These are phyloP conservation scores for Sminthurinus signatus DNA, from an alignment of 1,140 invertebrate species.

Conservation along the genomic window DNA sequence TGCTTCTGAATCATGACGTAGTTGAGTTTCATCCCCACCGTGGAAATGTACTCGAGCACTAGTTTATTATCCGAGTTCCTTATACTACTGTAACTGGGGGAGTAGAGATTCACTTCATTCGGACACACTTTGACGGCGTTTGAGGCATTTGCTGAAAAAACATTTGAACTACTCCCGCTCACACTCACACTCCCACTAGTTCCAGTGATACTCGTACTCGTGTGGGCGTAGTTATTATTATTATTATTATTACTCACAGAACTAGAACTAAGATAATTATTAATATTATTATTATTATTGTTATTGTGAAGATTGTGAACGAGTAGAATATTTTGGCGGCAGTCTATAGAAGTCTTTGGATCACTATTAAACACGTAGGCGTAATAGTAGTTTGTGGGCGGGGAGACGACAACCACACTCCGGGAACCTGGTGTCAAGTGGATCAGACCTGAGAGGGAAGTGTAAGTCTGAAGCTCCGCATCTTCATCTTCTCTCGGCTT, in stretches of 20 bases:
- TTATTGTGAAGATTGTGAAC: constrained; percentile 7
- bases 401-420: constrained; percentile 1
- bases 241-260: background rate
- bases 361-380: constrained; percentile 10
- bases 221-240: background rate
- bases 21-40: background rate
- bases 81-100: background rate
- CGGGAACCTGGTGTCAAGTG: background rate
- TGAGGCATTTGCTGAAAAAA: too few relatives aligned
- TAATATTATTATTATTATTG: background rate
- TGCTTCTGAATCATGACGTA: constrained; percentile 13
- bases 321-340: background rate
- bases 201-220: background rate
- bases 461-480: background rate
- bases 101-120: background rate
- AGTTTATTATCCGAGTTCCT: background rate
- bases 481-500: background rate
- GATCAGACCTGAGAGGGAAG: background rate
- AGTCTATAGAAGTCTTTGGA: background rate
- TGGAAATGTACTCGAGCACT: background rate
- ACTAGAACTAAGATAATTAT: too few relatives aligned
- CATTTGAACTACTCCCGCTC: background rate
- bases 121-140: background rate
- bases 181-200: background rate
- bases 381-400: constrained; percentile 1